Conservation (phyloP, 1,140 invertebrate genomes). For the Sinonovacula constricta region DNA sequence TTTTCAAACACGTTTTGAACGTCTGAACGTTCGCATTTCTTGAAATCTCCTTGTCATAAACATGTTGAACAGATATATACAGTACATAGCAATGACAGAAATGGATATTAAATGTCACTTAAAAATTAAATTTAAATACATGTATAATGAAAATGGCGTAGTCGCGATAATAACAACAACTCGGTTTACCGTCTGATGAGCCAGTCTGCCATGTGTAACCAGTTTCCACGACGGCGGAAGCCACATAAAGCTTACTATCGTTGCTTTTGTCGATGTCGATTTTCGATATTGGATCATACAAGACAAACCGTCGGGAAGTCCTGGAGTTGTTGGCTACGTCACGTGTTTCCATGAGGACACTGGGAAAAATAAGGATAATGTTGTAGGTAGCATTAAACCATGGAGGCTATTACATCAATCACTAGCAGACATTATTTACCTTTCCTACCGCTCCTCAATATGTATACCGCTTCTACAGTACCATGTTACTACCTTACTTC, state of each 20-base stretch:
- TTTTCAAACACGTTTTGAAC: too few relatives aligned
- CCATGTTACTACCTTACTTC: too few relatives aligned
- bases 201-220: slow-evolving; percentile 24
- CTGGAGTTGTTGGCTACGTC: slow-evolving; percentile 57
- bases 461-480: too few relatives aligned
- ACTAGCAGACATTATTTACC: too few relatives aligned
- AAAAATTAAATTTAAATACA: neutral
- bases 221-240: slow-evolving; percentile 9
- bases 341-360: slow-evolving; percentile 37
- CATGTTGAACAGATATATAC: too few relatives aligned
- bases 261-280: slow-evolving; percentile 86
- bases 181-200: neutral
- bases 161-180: neutral
- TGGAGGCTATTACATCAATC: too few relatives aligned
- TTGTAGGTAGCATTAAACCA: too few relatives aligned
- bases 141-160: too few relatives aligned
- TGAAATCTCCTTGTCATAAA: too few relatives aligned
- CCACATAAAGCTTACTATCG: slow-evolving; percentile 86
- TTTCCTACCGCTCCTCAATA: too few relatives aligned
- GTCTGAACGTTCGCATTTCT: too few relatives aligned
- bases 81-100: too few relatives aligned
- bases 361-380: slow-evolving; percentile 11
- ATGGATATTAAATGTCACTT: neutral
- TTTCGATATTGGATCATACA: slow-evolving; percentile 79
- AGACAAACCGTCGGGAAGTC: slow-evolving; percentile 35